A percentile compares a stretch with the other conserved stretches of the same genome.
phyloP scores from a whole-genome alignment of 2,888 invertebrate species.

The Cerceris ruficornis region DNA sequence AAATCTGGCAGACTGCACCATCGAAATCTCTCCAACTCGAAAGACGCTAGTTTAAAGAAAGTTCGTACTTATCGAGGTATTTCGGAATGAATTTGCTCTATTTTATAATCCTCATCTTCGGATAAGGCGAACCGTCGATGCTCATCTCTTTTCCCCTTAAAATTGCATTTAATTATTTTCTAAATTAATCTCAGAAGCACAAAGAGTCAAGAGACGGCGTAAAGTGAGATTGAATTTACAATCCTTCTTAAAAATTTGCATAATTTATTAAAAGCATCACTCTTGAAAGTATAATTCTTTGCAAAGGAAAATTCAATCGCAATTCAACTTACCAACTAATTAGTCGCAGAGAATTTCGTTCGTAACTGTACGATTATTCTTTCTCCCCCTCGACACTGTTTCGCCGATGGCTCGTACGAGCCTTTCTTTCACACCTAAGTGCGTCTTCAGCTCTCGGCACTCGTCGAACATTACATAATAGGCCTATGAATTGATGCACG shows the following conservation, averaged over 20 bases:
- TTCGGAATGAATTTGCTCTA: slow-evolving; percentile 41
- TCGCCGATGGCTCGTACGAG: slow-evolving; percentile 42
- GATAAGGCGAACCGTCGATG: not conserved
- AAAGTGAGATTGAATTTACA: too few species aligned
- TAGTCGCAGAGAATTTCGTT: slow-evolving; percentile 30
- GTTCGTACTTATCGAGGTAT: slow-evolving; percentile 37
- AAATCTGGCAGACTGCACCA: slow-evolving; percentile 54
- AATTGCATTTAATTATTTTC: too few species aligned
- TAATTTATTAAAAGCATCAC: too few species aligned
- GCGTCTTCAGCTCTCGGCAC: slow-evolving; percentile 37
- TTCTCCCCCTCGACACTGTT: slow-evolving; percentile 41
- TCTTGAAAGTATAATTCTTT: too few species aligned
- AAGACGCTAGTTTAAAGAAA: slow-evolving; percentile 49
- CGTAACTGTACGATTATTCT: slow-evolving; percentile 32
- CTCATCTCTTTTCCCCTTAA: not conserved
- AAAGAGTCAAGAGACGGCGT: too few species aligned
- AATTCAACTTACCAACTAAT: slow-evolving; percentile 19
- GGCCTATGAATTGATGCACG: slow-evolving; percentile 43
- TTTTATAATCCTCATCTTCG: slow-evolving; percentile 22
- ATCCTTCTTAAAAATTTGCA: too few species aligned
- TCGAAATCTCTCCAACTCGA: slow-evolving; percentile 49
- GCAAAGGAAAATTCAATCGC: too few species aligned
- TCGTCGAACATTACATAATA: slow-evolving; percentile 53
- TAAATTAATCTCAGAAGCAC: too few species aligned
- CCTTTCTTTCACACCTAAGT: slow-evolving; percentile 31